Percentiles rank a stretch among this genome's conserved stretches.
phyloP scores from a whole-genome alignment of 2,113 vertebrate genomes.

The rabbit (Oryctolagus cuniculus) region mOryCun1.1 NC_091438.1:63853501-63854000 shows the following conservation, averaged over 20 bases:
- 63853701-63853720: background rate
- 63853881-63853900: background rate
- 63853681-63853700: no score
- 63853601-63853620: background rate
- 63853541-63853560: background rate
- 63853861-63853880: no score
- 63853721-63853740: background rate
- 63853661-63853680: background rate
- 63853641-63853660: background rate
- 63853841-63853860: background rate
- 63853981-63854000: background rate
- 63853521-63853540: background rate
- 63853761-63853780: background rate
- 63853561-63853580: background rate
- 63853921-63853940: background rate
- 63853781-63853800: background rate
- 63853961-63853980: background rate
- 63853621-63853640: background rate
- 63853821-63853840: background rate
- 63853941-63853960: background rate
- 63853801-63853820: background rate
- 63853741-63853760: background rate
- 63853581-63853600: background rate
- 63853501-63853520: background rate
- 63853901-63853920: background rate